Conservation (phyloP, 2,113 vertebrate species). For the Piprites chloris region DNA sequence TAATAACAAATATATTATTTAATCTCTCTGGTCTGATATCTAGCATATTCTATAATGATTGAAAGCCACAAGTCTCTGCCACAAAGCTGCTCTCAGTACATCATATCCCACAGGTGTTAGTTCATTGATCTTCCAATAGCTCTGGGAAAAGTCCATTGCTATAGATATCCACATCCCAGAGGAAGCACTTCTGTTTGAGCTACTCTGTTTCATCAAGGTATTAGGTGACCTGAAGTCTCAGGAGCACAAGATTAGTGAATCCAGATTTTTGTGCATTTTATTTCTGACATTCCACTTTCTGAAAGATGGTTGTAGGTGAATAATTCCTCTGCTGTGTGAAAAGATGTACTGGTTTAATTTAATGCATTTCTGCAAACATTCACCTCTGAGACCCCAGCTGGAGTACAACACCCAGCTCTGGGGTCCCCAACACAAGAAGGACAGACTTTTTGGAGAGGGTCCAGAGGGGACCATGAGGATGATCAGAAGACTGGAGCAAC, state of each 20-base stretch:
- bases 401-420: neutral
- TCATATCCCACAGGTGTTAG: neutral
- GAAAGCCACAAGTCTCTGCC: neutral
- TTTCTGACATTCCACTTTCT: neutral
- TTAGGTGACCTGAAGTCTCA: conserved; percentile 32
- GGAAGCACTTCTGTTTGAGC: neutral
- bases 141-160: neutral
- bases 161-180: neutral
- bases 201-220: conserved; percentile 26
- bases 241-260: conserved; percentile 6
- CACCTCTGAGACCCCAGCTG: neutral
- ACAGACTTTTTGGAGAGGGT: rapidly evolving
- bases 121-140: conserved; percentile 2
- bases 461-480: neutral
- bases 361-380: conserved; percentile 1
- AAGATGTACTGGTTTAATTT: conserved; percentile 22
- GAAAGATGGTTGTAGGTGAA: neutral
- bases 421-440: neutral
- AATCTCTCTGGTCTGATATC: neutral
- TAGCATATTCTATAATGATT: neutral
- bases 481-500: neutral
- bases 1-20: neutral
- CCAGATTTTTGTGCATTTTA: neutral
- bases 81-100: neutral
- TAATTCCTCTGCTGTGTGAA: neutral